Base-by-base conservation (phyloP, 2,797 vertebrate genomes). In the Danio kyathit region DNA sequence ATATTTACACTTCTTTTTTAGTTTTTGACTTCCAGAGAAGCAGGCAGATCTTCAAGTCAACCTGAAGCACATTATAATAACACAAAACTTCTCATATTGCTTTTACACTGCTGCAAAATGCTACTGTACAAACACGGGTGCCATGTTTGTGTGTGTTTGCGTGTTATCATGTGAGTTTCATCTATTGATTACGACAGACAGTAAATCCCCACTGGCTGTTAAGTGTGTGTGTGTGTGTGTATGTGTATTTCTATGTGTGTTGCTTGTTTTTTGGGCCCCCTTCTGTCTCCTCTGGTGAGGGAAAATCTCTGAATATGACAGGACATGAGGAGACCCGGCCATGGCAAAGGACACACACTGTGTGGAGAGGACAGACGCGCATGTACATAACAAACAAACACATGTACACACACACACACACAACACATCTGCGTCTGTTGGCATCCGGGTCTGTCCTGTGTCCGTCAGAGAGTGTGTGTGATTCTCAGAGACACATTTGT, bases 101-200 rank as follows among this genome's bases (percentile, higher is more conserved):
- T 38, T 51, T 5, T n/a, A 46, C 64, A 48, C 7, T 7, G 6
- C 64, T 48, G 7, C 70, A 60, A 29, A 43, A 60, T 2, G 0
- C 40, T 74, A 29, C 49, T 49, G 11, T 51, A 65, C 46, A 48
- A 5, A 48, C 5, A 48, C 2, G 17, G 64, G 38, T 5, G 0
- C 21, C 16, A 44, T 9, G 14, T 60, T 60, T 73, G 17, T 43
- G 12, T 29, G 38, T 46, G n/a, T 21, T 61, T 75, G 52, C 48
- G 63, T 63, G 61, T 69, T 16, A 52, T 56, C 13, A 66, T 57
- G 43, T 57, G 41, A 46, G 70, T 61, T 74, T 83, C 90, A 85
- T 90, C 85, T 89, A 91, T 89, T 92, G 91, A 92, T 93, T 91
- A 89, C 63, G 84, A 71, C 48, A 86, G 86, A 88, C 85, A 88